A percentile compares a stretch with the other conserved stretches of the same genome.
These are phyloP conservation scores for Microctonus brassicae DNA, from an alignment of 2,888 invertebrate species.

Conservation along the genomic window DNA sequence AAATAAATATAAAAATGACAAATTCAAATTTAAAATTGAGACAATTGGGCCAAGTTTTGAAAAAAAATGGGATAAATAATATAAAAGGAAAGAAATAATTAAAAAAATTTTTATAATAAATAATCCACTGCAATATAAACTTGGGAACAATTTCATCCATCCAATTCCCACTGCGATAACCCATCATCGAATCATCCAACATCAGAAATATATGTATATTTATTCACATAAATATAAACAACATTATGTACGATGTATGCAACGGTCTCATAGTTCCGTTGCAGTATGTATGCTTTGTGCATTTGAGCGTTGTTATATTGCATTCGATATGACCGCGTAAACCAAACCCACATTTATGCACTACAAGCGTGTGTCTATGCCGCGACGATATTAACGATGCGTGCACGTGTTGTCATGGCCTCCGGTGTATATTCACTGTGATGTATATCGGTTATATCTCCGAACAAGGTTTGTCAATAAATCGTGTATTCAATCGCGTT, in stretches of 20 bases:
- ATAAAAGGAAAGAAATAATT: too few relatives aligned
- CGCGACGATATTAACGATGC: constrained; percentile 6
- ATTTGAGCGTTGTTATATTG: constrained; percentile 31
- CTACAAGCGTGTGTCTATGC: constrained; percentile 9
- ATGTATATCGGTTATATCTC: not conserved
- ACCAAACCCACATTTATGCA: constrained; percentile 32
- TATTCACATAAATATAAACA: not conserved
- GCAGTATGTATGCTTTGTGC: not conserved
- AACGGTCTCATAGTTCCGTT: not conserved
- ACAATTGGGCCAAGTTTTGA: too few relatives aligned
- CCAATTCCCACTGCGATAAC: not conserved
- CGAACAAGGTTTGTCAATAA: not conserved
- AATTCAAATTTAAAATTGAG: too few relatives aligned
- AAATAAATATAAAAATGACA: too few relatives aligned
- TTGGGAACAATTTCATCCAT: not conserved
- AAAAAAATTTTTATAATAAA: too few relatives aligned
- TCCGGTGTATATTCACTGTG: not conserved
- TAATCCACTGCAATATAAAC: too few relatives aligned
- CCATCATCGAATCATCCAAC: not conserved
- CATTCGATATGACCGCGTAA: constrained; percentile 32
- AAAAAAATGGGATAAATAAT: too few relatives aligned
- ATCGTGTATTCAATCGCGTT: not conserved
- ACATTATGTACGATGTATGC: not conserved
- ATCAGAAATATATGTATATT: not conserved
- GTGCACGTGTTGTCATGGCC: not conserved